A percentile compares a stretch with the other conserved stretches of the same genome.
These are phyloP conservation scores for Sminthurinus signatus DNA, from an alignment of 1,140 invertebrate genomes.

Conservation along the genomic window DNA sequence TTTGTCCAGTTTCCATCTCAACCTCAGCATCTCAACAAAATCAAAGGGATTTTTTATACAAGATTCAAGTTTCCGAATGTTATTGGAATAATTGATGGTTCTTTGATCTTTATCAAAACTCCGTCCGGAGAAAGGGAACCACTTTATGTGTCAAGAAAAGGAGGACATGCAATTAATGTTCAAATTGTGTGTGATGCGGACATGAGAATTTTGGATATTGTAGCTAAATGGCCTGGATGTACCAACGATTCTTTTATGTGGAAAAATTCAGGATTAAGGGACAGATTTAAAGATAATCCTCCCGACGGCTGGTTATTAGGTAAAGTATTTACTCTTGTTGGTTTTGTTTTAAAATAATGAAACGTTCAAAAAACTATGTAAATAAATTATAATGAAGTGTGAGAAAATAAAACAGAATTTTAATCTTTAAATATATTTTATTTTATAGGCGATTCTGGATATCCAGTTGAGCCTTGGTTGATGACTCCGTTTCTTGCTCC, in stretches of 20 bases:
- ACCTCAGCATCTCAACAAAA: not conserved
- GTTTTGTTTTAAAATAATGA: too few species aligned
- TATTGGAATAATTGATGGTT: conserved; percentile 42
- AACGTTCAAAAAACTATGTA: too few species aligned
- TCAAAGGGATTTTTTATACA: conserved; percentile 10
- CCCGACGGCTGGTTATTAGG: conserved; percentile 21
- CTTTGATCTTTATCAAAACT: conserved; percentile 39
- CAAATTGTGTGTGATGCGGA: conserved; percentile 46
- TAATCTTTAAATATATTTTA: too few species aligned
- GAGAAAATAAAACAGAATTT: too few species aligned
- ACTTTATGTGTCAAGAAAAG: conserved; percentile 27
- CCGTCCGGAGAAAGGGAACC: conserved; percentile 22
- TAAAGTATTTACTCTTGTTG: too few species aligned
- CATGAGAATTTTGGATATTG: conserved; percentile 44
- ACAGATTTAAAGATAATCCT: conserved; percentile 7
- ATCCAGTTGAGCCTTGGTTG: conserved; percentile 1
- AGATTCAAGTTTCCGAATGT: conserved; percentile 24
- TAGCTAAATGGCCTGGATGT: conserved; percentile 45
- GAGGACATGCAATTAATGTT: conserved; percentile 38
- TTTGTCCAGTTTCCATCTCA: too few species aligned
- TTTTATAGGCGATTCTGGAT: conserved; percentile 7
- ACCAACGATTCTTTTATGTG: conserved; percentile 43
- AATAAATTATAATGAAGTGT: too few species aligned
- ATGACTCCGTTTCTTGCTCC: not conserved
- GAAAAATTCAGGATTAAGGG: not conserved